Evolutionary conservation across 2,888 invertebrate genomes (phyloP), one percentile per base, ranked within the genome.

Genomic region (Eupithecia subfuscata): DNA sequence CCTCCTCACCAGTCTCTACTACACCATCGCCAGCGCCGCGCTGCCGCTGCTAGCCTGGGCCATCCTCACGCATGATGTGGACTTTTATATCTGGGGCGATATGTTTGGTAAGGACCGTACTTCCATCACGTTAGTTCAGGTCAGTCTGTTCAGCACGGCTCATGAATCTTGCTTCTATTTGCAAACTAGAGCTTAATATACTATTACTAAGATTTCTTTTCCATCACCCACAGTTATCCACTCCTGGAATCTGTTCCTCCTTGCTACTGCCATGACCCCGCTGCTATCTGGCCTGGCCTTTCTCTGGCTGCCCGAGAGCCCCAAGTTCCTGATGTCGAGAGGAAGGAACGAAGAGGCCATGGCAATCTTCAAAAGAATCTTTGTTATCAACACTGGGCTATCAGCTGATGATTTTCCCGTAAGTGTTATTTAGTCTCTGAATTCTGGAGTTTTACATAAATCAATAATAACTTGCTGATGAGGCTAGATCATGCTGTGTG

Each of bases 301-400:
- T 71, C 90, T 96, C 78, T 95, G 95, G 78, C 91, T 97, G 75
- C 97, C 97, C 0, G 98, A 98, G 88, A 97, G 97, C 86, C 97
- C 97, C 8, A 97, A 97, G 89, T 97, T 97, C 89, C 92, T 97
- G 6, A 96, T 97, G 95, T 96, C 96, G 1, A 94, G 96, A 68
- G 96, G 97, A 0, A 92, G 95, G 67, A 96, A 96, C 78, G 95
- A 96, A 14, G 96, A 97, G 83, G 97, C 97, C 0, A 85, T 97
- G 81, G 84, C 90, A 6, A 95, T 97, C 5, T 96, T 97, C 81
- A 92, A 92, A 78, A 94, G 85, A 80, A 97, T 98, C 37, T 97
- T 96, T 86, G 86, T 91, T 0, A 85, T 95, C 72, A 98, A 98
- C 84, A 96, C 96, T 0, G 96, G 97, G 8, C 94, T 95, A 74